Evolutionary conservation across 2,797 vertebrate genomes (phyloP), one percentile per base, ranked within the genome.

Genomic region (Myripristis jacobus): DNA sequence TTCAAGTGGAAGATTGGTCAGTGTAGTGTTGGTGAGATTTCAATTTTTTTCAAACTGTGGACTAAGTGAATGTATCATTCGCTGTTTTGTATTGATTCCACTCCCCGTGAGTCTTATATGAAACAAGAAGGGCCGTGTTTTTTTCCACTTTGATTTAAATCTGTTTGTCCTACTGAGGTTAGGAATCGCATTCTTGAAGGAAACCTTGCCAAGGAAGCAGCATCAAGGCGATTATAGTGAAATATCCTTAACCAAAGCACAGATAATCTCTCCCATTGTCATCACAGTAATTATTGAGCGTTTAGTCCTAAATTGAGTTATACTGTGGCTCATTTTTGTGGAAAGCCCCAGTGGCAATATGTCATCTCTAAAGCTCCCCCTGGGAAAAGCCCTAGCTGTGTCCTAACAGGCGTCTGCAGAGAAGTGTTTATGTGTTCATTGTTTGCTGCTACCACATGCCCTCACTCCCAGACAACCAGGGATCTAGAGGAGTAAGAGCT

Each of bases 371-470:
- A 27, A 71, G 29, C 27, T 15, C 55, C 60, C 58, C 4, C 47
- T 82, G 89, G 86, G 87, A 91, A 89, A 91, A 83, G 68, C 79
- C 81, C 48, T 15, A 48, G 61, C 60, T 27, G 70, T 62, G 72
- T 72, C 71, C 47, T 55, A 81, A 60, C 77, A 81, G 86, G 79
- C 73, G 10, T 25, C 60, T n/a, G 66, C 64, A 61, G 56, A 62
- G 36, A 79, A 80, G 85, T 87, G 88, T 90, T 89, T 84, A 89
- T 91, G 86, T 89, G 91, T 90, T 89, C 83, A 88, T 86, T 86
- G 90, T 87, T 68, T 74, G 64, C 63, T 70, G 73, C 80, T 80
- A 75, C 78, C 74, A 57, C 86, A 83, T 82, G 66, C 85, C 73
- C 66, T 76, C 59, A 61, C 80, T 70, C 66, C 64, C 75, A 80